Percentiles rank a stretch among this genome's conserved stretches.
phyloP scores from a whole-genome alignment of 2,888 invertebrate species.

The Athripsodes cinereus region DNA sequence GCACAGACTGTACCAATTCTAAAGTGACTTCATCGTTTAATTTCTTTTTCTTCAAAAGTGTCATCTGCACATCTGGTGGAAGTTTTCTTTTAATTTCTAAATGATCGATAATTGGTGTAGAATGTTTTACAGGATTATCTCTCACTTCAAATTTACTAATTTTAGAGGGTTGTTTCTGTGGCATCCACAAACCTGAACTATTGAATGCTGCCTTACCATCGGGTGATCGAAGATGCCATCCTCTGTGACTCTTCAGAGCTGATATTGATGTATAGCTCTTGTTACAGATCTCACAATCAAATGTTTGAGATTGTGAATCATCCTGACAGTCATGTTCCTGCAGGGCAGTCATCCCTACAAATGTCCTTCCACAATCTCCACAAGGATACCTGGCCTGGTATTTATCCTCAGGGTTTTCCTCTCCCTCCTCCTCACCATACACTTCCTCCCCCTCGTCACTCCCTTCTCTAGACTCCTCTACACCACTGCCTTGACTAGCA shows the following conservation, averaged over 20 bases:
- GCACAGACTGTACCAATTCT: slow-evolving; percentile 29
- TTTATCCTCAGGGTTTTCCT: slow-evolving; percentile 40
- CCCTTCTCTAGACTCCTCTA: slow-evolving; percentile 37
- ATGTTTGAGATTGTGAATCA: slow-evolving; percentile 40
- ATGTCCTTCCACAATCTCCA: slow-evolving; percentile 50
- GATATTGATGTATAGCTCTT: slow-evolving; percentile 60
- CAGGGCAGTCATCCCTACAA: slow-evolving; percentile 47
- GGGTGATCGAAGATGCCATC: slow-evolving; percentile 59
- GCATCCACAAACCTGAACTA: slow-evolving; percentile 50
- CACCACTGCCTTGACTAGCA: slow-evolving; percentile 38
- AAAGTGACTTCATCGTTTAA: slow-evolving; percentile 41
- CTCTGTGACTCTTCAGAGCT: slow-evolving; percentile 60
- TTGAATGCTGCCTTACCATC: slow-evolving; percentile 50
- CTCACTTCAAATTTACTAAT: slow-evolving; percentile 46
- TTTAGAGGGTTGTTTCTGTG: slow-evolving; percentile 48
- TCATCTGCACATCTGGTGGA: slow-evolving; percentile 49
- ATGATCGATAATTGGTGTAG: slow-evolving; percentile 17
- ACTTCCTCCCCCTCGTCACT: slow-evolving; percentile 32
- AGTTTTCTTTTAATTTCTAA: slow-evolving; percentile 38
- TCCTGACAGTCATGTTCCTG: slow-evolving; percentile 49
- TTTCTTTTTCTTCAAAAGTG: slow-evolving; percentile 48
- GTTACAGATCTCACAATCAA: slow-evolving; percentile 59
- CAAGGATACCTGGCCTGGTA: slow-evolving; percentile 51
- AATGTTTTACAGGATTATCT: slow-evolving; percentile 30
- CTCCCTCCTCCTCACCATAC: slow-evolving; percentile 38